phyloP scores from a whole-genome alignment of 2,797 vertebrate genomes.

The Pipistrellus pygmaeus region DNA sequence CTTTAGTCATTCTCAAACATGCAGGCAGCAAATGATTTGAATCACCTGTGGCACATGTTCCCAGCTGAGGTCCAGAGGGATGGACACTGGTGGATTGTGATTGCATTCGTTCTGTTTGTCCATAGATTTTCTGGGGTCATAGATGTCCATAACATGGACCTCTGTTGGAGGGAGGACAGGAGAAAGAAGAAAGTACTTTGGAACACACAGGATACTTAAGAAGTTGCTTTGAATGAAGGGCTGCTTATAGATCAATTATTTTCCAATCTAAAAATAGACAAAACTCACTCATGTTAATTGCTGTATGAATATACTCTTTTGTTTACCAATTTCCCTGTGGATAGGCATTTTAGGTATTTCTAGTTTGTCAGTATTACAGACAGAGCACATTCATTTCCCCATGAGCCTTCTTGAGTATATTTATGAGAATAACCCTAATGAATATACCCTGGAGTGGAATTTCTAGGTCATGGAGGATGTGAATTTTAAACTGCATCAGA shows the following conservation, averaged over 20 bases:
- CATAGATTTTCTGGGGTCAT: neutral
- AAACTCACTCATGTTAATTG: neutral
- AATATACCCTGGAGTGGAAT: neutral
- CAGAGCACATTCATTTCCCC: neutral
- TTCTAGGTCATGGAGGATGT: neutral
- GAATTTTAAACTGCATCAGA: neutral
- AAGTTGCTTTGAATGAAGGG: neutral
- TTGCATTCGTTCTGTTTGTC: neutral
- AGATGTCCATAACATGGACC: too few species aligned
- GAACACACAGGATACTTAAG: neutral
- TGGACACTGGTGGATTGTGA: neutral
- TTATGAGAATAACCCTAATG: slow-evolving; percentile 8
- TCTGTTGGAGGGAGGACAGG: neutral
- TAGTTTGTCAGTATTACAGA: neutral
- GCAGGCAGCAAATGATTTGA: neutral
- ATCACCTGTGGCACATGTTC: rapidly evolving
- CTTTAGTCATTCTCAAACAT: neutral
- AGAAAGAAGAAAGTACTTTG: neutral
- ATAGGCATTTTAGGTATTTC: neutral
- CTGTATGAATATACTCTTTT: neutral
- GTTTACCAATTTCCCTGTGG: neutral
- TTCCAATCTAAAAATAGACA: neutral
- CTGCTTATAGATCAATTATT: neutral
- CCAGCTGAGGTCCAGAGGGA: neutral
- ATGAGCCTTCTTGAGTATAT: neutral